Evolutionary conservation across 2,888 invertebrate species (phyloP).

Genomic region (Philereme transversata): DNA sequence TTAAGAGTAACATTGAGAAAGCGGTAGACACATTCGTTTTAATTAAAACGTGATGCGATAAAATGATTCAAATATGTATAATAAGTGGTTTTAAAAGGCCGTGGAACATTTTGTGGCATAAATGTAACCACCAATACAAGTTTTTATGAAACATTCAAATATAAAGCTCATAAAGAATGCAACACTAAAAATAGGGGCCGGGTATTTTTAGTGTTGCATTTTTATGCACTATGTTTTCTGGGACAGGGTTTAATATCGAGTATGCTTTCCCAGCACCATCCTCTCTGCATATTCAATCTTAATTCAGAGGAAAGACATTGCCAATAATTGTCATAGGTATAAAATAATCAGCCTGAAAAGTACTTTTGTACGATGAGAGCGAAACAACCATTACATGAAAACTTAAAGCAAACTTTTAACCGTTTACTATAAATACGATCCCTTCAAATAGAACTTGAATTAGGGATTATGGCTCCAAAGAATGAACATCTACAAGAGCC

Average conservation of each 20-base stretch:
- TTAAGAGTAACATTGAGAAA: constrained; percentile 12
- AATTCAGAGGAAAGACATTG: too few relatives aligned
- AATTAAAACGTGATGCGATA: constrained; percentile 12
- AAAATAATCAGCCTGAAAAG: background rate
- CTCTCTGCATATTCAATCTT: too few relatives aligned
- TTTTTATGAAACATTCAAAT: too few relatives aligned
- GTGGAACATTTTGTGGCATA: too few relatives aligned
- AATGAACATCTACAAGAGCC: constrained; percentile 55
- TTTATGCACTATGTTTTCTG: too few relatives aligned
- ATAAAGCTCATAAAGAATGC: too few relatives aligned
- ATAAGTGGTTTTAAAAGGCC: too few relatives aligned
- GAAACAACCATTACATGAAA: constrained; percentile 16
- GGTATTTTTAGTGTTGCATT: too few relatives aligned
- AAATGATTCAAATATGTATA: constrained; percentile 3
- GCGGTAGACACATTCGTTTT: constrained; percentile 27
- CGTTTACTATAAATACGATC: constrained; percentile 31
- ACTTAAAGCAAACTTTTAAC: constrained; percentile 28
- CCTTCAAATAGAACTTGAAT: constrained; percentile 49
- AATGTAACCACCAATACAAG: too few relatives aligned
- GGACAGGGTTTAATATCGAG: too few relatives aligned
- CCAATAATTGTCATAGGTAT: background rate
- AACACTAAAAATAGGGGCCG: too few relatives aligned
- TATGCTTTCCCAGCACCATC: too few relatives aligned
- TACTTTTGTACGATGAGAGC: background rate
- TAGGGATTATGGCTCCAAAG: constrained; percentile 52